phyloP scores from a whole-genome alignment of 2,797 vertebrate genomes.

The Smutsia temminckii region DNA sequence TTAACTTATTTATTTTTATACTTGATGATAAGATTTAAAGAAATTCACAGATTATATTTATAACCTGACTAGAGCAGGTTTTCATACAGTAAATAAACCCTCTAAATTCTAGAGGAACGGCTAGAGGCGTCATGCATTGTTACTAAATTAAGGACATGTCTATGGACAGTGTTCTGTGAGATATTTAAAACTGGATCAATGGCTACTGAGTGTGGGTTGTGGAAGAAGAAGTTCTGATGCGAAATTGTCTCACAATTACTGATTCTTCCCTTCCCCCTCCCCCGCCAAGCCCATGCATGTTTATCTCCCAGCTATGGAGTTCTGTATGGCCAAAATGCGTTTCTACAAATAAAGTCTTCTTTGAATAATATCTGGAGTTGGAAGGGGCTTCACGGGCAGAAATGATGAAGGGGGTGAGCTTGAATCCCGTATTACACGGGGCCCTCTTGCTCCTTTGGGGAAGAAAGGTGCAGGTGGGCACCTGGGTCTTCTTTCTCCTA shows the following conservation, averaged over 20 bases:
- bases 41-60: slow-evolving; percentile 29
- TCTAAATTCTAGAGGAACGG: not conserved
- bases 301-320: not conserved
- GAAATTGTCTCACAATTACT: not conserved
- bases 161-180: not conserved
- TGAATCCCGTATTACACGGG: not conserved
- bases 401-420: not conserved
- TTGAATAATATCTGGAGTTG: not conserved
- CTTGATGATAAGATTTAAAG: slow-evolving; percentile 10
- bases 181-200: not conserved
- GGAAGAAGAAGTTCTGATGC: not conserved
- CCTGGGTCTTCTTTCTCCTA: not conserved
- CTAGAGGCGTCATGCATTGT: not conserved
- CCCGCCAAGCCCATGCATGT: not conserved
- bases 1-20: slow-evolving; percentile 71
- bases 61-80: not conserved
- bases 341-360: slow-evolving; percentile 60
- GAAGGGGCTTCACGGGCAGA: not conserved
- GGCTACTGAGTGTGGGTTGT: not conserved
- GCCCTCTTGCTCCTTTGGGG: not conserved
- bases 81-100: not conserved
- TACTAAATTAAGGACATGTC: not conserved
- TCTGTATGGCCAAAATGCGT: not conserved
- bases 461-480: not conserved
- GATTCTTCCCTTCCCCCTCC: not conserved